Base-by-base conservation (phyloP, 2,113 vertebrate genomes). In the Tinamus guttatus region DNA sequence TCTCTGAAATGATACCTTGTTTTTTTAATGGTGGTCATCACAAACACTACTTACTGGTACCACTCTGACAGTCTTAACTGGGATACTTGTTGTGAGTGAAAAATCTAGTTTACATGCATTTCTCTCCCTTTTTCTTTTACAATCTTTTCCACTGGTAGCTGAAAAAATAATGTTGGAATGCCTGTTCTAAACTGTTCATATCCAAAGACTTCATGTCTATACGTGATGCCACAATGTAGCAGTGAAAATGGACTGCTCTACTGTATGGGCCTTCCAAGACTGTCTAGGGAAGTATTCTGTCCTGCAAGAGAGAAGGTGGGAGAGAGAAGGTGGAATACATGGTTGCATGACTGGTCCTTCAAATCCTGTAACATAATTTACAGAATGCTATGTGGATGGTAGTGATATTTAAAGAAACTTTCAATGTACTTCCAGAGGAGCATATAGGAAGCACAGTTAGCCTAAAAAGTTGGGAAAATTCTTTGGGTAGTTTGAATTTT, bases 231-330 rank as follows among this genome's bases (percentile, higher is more conserved):
- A 2, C 41, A 8, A 28, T 81, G 2, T 3, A 56, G 38, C 2
- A 1, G 5, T 67, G 20, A 74, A 59, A 87, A 85, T 70, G 12
- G 1, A 76, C 73, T 79, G 16, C 7, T 87, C 22, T 58, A n/a
- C 25, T 74, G 63, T 59, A 85, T 87, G 30, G 60, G 7, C 22
- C n/a, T 89, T 85, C 14, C 59, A 91, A 71, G 43, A 24, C 49
- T 3, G 13, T 2, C 4, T 7, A 62, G 51, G 19, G 25, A 87
- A 74, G 9, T 18, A 36, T 3, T 9, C 3, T 41, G 7, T 49
- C 62, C 43, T 0, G 2, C 47, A 32, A 54, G 3, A 7, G 1
- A 58, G 32, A 65, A 80, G 45, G 45, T 0, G 2, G 40, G 28
- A 54, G 3, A 7, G 1, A 58, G 28, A 65, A 80, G 7, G 5